Percentiles rank a stretch among this genome's conserved stretches.
These are phyloP conservation scores for Teleogryllus oceanicus DNA, from an alignment of 2,888 invertebrate genomes.

Conservation along the genomic window DNA sequence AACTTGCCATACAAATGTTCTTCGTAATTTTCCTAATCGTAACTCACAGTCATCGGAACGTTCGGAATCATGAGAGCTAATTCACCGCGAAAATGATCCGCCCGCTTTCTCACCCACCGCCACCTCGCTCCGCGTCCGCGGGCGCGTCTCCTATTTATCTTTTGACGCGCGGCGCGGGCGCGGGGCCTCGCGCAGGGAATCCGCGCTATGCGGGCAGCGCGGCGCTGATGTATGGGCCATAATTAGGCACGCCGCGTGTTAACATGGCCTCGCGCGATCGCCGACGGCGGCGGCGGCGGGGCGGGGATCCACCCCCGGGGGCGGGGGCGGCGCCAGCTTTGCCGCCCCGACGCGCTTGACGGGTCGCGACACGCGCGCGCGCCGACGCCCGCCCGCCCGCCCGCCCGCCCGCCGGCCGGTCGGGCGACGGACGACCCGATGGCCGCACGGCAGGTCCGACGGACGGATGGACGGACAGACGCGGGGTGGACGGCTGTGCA, in stretches of 20 bases:
- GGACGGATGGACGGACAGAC: too few species aligned
- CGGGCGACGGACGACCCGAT: background rate
- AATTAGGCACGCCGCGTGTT: conserved; percentile 9
- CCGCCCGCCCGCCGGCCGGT: background rate
- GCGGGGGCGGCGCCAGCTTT: background rate
- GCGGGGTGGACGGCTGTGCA: too few species aligned
- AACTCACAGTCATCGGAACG: too few species aligned
- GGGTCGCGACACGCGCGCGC: background rate
- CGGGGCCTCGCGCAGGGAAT: background rate
- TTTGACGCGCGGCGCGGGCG: too few species aligned
- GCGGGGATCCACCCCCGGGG: background rate
- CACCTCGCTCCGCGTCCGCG: too few species aligned
- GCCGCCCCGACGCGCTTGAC: background rate
- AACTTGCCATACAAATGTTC: too few species aligned
- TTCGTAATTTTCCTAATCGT: too few species aligned
- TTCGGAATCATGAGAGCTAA: too few species aligned
- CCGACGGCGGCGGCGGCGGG: background rate
- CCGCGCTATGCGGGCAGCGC: background rate
- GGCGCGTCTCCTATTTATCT: too few species aligned
- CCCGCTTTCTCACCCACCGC: too few species aligned
- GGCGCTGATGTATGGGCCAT: background rate
- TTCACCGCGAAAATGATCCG: too few species aligned
- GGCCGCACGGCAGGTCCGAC: background rate
- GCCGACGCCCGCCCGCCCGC: background rate
- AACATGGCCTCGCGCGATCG: background rate